These are phyloP conservation scores for Eleutherodactylus coqui DNA, from an alignment of 2,797 vertebrate genomes.

Conservation along the genomic window DNA sequence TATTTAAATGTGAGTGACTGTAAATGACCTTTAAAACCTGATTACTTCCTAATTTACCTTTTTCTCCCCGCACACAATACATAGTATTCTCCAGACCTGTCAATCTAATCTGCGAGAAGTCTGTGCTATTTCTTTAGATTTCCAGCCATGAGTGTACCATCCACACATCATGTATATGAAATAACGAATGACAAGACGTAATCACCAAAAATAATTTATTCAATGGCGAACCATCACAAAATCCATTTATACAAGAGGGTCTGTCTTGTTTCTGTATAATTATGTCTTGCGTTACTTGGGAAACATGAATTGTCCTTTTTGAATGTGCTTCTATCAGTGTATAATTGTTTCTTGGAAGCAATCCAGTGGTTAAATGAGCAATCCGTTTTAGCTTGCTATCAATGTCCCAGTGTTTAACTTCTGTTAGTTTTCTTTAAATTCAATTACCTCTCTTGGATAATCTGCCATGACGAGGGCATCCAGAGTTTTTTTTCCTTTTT, in stretches of 20 bases:
- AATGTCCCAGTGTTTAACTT: neutral
- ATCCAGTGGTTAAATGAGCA: slow-evolving; percentile 16
- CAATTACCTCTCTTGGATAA: neutral
- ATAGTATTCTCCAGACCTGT: too few relatives aligned
- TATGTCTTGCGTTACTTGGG: slow-evolving; percentile 16
- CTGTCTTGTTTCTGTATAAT: slow-evolving; percentile 41
- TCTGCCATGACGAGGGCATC: neutral
- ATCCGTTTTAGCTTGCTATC: neutral
- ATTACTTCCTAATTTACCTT: too few relatives aligned
- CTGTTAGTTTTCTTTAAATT: neutral
- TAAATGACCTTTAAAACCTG: too few relatives aligned
- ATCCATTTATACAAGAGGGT: slow-evolving; percentile 58
- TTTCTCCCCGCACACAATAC: too few relatives aligned
- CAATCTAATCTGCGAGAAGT: too few relatives aligned
- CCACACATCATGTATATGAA: neutral
- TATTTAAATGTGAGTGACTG: too few relatives aligned
- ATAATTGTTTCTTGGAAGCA: slow-evolving; percentile 20
- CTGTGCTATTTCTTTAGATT: neutral
- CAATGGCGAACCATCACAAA: slow-evolving; percentile 61
- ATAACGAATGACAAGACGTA: slow-evolving; percentile 35
- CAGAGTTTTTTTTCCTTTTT: neutral
- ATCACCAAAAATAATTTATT: slow-evolving; percentile 65
- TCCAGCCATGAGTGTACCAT: neutral
- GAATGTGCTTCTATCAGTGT: slow-evolving; percentile 49
- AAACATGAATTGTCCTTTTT: slow-evolving; percentile 30